A percentile compares a stretch with the other conserved stretches of the same genome.
Evolutionary conservation across 2,888 invertebrate genomes (phyloP).

Genomic region (Aelia acuminata): DNA sequence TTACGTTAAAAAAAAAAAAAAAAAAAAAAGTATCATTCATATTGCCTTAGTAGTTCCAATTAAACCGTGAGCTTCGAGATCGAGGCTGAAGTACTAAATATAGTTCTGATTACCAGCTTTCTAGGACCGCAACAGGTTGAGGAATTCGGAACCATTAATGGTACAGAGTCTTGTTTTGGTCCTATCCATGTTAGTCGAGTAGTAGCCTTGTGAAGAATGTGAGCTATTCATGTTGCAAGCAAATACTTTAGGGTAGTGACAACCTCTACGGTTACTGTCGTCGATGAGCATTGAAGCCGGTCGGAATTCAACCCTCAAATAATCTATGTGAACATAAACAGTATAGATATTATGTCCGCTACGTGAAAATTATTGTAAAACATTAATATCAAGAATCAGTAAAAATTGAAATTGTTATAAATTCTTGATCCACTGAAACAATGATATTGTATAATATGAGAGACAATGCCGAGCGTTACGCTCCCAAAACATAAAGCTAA

Average conservation of each 20-base stretch:
- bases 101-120: background rate
- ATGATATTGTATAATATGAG: background rate
- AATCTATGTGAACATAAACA: no score
- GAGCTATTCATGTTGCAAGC: constrained; percentile 5
- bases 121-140: background rate
- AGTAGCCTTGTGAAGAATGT: constrained; percentile 16
- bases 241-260: background rate
- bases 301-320: no score
- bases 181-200: background rate
- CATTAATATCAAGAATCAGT: background rate
- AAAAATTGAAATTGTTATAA: background rate
- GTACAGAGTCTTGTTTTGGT: background rate
- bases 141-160: constrained; percentile 20
- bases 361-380: no score
- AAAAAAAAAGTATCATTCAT: no score
- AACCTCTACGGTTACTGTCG: no score
- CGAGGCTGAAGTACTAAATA: background rate
- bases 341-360: no score
- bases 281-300: no score
- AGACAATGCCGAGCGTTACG: background rate
- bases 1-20: background rate
- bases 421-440: background rate
- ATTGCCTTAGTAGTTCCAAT: background rate
- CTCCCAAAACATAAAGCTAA: background rate
- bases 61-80: background rate